Percentiles rank a stretch among this genome's conserved stretches.
Evolutionary conservation across 2,797 vertebrate genomes (phyloP).

Genomic region (Pitangus sulphuratus): DNA sequence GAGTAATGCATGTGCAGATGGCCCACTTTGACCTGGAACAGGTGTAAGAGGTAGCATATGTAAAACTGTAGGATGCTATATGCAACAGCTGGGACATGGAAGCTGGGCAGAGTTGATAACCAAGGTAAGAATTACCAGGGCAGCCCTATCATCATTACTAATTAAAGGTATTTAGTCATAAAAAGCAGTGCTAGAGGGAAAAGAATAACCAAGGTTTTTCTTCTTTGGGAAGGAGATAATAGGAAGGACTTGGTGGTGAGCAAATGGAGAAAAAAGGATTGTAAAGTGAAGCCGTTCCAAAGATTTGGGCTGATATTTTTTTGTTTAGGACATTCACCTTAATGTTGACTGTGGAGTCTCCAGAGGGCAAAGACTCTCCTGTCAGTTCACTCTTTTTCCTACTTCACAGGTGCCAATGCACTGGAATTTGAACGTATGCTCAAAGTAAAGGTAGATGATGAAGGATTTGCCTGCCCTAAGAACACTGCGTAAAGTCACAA

Average conservation of each 20-base stretch:
- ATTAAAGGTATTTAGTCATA: neutral
- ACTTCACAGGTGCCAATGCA: neutral
- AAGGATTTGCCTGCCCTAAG: neutral
- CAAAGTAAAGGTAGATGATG: neutral
- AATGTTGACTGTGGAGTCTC: neutral
- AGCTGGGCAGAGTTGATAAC: neutral
- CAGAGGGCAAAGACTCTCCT: neutral
- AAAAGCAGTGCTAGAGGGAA: neutral
- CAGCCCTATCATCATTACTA: neutral
- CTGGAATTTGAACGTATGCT: neutral
- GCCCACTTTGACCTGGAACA: neutral
- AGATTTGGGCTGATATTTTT: neutral
- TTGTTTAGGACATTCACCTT: neutral
- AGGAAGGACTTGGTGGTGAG: neutral
- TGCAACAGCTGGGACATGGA: neutral
- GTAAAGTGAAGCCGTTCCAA: neutral
- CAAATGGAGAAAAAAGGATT: neutral
- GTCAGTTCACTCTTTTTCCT: neutral
- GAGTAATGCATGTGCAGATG: neutral
- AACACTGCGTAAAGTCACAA: neutral
- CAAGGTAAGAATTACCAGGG: neutral
- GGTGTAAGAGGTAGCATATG: fast-evolving
- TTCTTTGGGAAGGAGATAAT: neutral
- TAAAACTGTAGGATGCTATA: neutral
- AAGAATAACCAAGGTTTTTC: neutral